Percentiles rank a stretch among this genome's conserved stretches.
These are phyloP conservation scores for Cryptus viduatorius DNA, from an alignment of 2,888 invertebrate genomes.

Conservation along the genomic window DNA sequence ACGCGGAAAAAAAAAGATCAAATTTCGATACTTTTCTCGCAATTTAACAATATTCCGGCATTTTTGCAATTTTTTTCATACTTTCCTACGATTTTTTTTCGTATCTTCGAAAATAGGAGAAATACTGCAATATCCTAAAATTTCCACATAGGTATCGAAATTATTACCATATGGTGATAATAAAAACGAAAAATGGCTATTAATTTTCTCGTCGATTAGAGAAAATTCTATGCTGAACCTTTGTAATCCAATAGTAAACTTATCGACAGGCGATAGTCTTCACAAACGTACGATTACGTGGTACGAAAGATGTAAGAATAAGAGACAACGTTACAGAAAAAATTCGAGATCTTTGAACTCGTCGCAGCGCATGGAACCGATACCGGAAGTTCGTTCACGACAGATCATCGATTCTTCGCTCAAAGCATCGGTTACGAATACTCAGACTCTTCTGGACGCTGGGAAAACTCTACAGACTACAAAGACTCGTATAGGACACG, in stretches of 20 bases:
- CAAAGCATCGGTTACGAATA: neutral
- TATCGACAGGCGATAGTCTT: conserved; percentile 4
- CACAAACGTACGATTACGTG: neutral
- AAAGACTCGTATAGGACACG: neutral
- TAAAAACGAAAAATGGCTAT: neutral
- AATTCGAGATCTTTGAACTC: neutral
- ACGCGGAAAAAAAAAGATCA: too few relatives aligned
- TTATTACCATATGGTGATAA: too few relatives aligned
- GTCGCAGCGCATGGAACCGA: conserved; percentile 28
- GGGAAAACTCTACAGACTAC: neutral
- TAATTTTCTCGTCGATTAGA: neutral
- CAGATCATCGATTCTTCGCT: neutral
- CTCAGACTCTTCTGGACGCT: neutral
- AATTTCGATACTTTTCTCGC: neutral
- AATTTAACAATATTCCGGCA: neutral
- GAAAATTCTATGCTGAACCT: neutral
- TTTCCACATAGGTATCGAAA: too few relatives aligned
- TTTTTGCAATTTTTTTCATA: too few relatives aligned
- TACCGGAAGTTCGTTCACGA: conserved; percentile 26
- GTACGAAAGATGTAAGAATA: conserved; percentile 40
- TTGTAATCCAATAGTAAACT: neutral
- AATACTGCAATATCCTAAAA: too few relatives aligned
- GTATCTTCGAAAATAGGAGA: too few relatives aligned
- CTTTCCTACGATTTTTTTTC: too few relatives aligned
- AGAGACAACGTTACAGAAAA: neutral